phyloP scores from a whole-genome alignment of 1,140 invertebrate species.

The Epicauta chinensis region DNA sequence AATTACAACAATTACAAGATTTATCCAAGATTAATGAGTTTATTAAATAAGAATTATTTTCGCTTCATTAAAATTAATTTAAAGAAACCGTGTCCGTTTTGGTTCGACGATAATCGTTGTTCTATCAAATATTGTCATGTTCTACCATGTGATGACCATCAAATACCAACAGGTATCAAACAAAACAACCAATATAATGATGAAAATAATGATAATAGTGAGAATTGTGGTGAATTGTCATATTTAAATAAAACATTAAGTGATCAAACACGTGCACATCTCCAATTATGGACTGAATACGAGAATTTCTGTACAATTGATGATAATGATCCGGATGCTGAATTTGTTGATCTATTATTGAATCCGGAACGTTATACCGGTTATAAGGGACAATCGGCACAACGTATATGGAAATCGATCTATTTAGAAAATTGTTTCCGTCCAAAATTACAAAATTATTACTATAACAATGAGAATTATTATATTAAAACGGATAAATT shows the following conservation, averaged over 20 bases:
- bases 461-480: conserved; percentile 41
- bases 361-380: conserved; percentile 98
- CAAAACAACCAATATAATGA: conserved; percentile 8
- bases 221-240: conserved; percentile 53
- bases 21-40: conserved; percentile 79
- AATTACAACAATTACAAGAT: conserved; percentile 91
- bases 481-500: conserved; percentile 52
- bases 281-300: conserved; percentile 78
- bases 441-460: background rate
- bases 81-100: conserved; percentile 87
- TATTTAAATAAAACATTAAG: conserved; percentile 85
- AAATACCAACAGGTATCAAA: conserved; percentile 65
- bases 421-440: conserved; percentile 99
- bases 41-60: conserved; percentile 90
- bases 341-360: conserved; percentile 90
- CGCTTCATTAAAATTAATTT: conserved; percentile 96
- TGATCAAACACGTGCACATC: conserved; percentile 65
- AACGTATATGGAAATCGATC: conserved; percentile 93
- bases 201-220: conserved; percentile 46
- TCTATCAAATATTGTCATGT: conserved; percentile 87
- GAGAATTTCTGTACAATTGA: conserved; percentile 89
- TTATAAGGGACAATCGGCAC: conserved; percentile 87
- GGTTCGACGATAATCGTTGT: conserved; percentile 87
- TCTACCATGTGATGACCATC: conserved; percentile 73
- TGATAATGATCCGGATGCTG: conserved; percentile 67